Evolutionary conservation across 2,888 invertebrate genomes (phyloP).

Genomic region (Apodemia zela): DNA sequence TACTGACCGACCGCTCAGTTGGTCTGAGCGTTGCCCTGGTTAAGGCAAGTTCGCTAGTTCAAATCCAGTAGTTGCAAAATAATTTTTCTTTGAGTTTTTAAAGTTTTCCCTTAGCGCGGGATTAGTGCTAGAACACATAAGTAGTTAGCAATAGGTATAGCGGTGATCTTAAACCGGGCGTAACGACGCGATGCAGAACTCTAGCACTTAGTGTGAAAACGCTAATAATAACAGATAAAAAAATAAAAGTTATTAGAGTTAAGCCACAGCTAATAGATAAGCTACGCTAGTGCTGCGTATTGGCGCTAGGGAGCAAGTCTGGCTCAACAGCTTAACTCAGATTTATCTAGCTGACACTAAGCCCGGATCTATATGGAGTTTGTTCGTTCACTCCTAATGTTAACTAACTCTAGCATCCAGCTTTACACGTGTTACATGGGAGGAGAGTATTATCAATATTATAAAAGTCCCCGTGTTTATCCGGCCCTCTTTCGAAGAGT

Average conservation of each 20-base stretch:
- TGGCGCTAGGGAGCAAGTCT: not conserved
- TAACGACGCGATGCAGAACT: not conserved
- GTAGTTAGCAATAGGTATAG: too few relatives aligned
- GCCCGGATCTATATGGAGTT: slow-evolving; percentile 1
- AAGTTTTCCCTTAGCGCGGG: too few relatives aligned
- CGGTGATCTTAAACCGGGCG: too few relatives aligned
- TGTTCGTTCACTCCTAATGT: not conserved
- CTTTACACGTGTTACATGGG: not conserved
- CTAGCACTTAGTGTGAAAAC: not conserved
- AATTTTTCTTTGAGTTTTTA: too few relatives aligned
- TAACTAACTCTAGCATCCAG: not conserved
- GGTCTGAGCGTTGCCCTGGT: too few relatives aligned
- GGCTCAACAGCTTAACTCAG: slow-evolving; percentile 11
- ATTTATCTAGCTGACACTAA: slow-evolving; percentile 7
- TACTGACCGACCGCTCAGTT: too few relatives aligned
- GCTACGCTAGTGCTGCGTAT: not conserved
- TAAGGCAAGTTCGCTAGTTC: too few relatives aligned
- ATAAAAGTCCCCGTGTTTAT: too few relatives aligned
- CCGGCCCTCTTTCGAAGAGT: too few relatives aligned
- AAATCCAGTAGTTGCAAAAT: too few relatives aligned
- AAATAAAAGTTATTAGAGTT: not conserved
- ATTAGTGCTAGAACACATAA: too few relatives aligned
- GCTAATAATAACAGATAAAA: not conserved
- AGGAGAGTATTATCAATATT: too few relatives aligned
- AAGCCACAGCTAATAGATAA: slow-evolving; percentile 1